Base-by-base conservation (phyloP, 2,888 invertebrate species). In the Oxyscelio sp. region DNA sequence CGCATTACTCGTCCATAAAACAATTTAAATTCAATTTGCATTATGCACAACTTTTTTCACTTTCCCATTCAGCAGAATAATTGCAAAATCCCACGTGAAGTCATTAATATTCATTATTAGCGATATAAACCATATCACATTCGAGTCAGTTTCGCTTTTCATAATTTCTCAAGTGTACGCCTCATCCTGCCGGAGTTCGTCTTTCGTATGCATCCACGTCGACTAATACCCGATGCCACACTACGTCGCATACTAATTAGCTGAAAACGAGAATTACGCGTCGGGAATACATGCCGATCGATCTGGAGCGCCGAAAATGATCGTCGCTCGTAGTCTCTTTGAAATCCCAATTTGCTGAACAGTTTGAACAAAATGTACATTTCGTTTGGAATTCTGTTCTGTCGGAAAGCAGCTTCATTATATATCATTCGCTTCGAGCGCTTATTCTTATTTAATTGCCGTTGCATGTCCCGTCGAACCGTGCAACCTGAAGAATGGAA, bases 161-260 rank as follows among this genome's bases (percentile, higher is more conserved):
- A 66, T 80, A 80, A 71, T 73, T 80, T 80, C 79, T 80, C 71
- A 66, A 73, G 73, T 73, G 73, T 80, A 48, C 66, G 65, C 31
- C 70, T 61, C 78, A 61, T 70, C 70, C 78, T 77, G 68, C 50
- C 59, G 38, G 45, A 50, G 77, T 68, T 40, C 52, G 68, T 52
- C 77, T 89, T 89, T 90, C 88, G 90, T 90, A 90, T 90, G 91
- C 90, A 87, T 85, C 83, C 88, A 73, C 73, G 87, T 85, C 85
- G 87, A 85, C 90, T 90, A 90, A 91, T 90, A 90, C 88, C 88
- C 88, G 73, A 83, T 85, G 89, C 87, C 54, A 83, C 75, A 85
- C 87, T 56, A 84, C 48, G 87, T 71, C 80, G 89, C 90, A 90
- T 91, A 90, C 90, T 89, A 90, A 90, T 90, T 89, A 90, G 89